Evolutionary conservation across 64 coral and sea anemone species (phyloP).

Genomic region (Dendrophyllia cribrosa): DNA sequence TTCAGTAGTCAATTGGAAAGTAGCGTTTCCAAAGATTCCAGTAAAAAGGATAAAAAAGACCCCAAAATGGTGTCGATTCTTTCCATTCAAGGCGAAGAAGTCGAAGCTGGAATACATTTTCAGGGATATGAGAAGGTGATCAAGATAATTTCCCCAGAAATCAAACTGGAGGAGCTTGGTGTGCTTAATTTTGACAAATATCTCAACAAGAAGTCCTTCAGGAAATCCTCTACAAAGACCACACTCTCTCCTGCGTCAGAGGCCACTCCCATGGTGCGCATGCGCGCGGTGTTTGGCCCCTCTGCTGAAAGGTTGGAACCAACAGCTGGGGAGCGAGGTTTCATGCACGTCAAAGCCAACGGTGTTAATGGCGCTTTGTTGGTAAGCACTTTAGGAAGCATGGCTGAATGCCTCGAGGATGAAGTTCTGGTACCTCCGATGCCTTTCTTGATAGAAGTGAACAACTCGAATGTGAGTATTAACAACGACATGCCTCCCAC

Average conservation of each 20-base stretch:
- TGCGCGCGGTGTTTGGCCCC: constrained; percentile 80
- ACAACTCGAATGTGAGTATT: constrained; percentile 63
- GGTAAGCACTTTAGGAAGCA: constrained; percentile 83
- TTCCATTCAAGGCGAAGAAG: constrained; percentile 61
- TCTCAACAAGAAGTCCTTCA: constrained; percentile 85
- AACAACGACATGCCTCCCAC: constrained; percentile 70
- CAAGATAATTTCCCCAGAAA: constrained; percentile 66
- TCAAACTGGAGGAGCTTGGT: constrained; percentile 73
- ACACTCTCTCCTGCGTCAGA: constrained; percentile 23
- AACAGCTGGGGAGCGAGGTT: constrained; percentile 82
- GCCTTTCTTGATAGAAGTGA: constrained; percentile 79
- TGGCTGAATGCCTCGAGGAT: constrained; percentile 92
- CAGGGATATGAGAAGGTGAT: constrained; percentile 76
- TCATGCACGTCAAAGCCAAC: constrained; percentile 71
- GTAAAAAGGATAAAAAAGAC: constrained; percentile 2
- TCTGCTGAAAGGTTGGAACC: constrained; percentile 61
- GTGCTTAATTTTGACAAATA: constrained; percentile 83
- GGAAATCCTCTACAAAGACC: constrained; percentile 26
- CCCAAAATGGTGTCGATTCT: constrained; percentile 74
- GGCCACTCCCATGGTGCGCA: constrained; percentile 44
- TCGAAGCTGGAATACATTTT: constrained; percentile 83
- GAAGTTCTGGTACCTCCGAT: constrained; percentile 78
- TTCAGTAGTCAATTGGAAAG: constrained; percentile 65
- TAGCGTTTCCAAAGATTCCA: constrained; percentile 53
- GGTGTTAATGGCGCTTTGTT: constrained; percentile 64